phyloP scores from a whole-genome alignment of 2,888 invertebrate genomes.

The Lepetodrilus schrolli region DNA sequence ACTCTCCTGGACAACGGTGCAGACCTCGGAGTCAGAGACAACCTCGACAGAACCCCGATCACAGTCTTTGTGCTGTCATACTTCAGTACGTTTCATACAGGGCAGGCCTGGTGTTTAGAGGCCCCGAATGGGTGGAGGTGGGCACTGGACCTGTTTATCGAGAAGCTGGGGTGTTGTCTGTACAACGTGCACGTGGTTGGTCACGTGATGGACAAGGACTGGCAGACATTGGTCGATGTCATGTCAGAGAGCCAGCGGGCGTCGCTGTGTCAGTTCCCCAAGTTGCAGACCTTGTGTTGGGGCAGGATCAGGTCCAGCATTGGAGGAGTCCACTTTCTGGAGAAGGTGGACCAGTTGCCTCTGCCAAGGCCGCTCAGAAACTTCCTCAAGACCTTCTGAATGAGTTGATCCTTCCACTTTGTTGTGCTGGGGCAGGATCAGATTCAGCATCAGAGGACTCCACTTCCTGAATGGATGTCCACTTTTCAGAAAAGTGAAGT shows the following conservation, averaged over 20 bases:
- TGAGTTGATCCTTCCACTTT: too few relatives aligned
- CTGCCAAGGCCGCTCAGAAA: neutral
- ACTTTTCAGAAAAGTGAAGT: too few relatives aligned
- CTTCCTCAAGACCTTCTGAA: neutral
- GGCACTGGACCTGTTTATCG: neutral
- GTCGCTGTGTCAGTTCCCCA: neutral
- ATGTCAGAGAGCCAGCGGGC: neutral
- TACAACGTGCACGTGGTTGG: conserved; percentile 11
- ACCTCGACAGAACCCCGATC: neutral
- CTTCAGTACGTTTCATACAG: conserved; percentile 4
- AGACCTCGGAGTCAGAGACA: neutral
- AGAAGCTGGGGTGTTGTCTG: conserved; percentile 4
- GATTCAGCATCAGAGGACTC: neutral
- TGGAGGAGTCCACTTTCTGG: neutral
- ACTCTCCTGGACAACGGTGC: neutral
- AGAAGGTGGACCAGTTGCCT: neutral
- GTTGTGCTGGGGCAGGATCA: neutral
- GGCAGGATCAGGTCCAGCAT: neutral
- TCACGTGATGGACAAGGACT: neutral
- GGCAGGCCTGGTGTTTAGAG: neutral
- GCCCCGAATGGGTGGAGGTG: neutral
- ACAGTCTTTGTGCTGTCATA: neutral
- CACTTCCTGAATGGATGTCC: neutral
- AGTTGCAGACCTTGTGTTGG: conserved; percentile 3
- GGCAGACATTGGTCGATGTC: neutral